A percentile compares a stretch with the other conserved stretches of the same genome.
phyloP scores from a whole-genome alignment of 2,113 vertebrate genomes.

The Eidolon helvum region DNA sequence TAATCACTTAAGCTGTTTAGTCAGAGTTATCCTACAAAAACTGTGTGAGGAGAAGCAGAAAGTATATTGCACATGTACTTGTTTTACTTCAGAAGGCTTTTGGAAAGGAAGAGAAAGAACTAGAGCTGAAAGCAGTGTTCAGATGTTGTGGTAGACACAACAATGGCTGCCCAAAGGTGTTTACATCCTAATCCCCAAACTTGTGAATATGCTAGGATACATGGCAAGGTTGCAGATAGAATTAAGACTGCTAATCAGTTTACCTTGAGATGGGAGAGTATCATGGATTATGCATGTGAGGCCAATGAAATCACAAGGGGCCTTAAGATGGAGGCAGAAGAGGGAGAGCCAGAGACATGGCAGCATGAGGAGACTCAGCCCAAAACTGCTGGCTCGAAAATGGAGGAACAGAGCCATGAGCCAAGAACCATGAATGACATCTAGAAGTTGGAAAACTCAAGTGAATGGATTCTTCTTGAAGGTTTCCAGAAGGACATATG shows the following conservation, averaged over 20 bases:
- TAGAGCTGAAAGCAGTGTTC: background rate
- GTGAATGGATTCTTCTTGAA: background rate
- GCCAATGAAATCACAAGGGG: background rate
- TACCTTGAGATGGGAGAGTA: background rate
- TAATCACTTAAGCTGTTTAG: constrained; percentile 35
- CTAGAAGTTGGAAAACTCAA: background rate
- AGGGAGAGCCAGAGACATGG: background rate
- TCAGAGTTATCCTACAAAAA: background rate
- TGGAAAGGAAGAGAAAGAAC: background rate
- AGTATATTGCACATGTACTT: background rate
- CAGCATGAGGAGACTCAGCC: background rate
- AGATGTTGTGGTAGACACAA: background rate
- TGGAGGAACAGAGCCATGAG: background rate
- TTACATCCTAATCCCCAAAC: background rate
- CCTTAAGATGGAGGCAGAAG: background rate
- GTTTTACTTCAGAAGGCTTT: background rate
- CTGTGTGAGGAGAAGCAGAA: background rate
- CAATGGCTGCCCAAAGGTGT: background rate
- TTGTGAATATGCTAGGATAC: background rate
- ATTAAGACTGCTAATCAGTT: background rate
- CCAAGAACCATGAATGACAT: background rate
- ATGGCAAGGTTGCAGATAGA: background rate
- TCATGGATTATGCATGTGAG: background rate
- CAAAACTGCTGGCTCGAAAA: background rate
- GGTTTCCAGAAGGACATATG: background rate